These are phyloP conservation scores for Rhynchonycteris naso DNA, from an alignment of 2,797 vertebrate genomes.

Conservation along the genomic window DNA sequence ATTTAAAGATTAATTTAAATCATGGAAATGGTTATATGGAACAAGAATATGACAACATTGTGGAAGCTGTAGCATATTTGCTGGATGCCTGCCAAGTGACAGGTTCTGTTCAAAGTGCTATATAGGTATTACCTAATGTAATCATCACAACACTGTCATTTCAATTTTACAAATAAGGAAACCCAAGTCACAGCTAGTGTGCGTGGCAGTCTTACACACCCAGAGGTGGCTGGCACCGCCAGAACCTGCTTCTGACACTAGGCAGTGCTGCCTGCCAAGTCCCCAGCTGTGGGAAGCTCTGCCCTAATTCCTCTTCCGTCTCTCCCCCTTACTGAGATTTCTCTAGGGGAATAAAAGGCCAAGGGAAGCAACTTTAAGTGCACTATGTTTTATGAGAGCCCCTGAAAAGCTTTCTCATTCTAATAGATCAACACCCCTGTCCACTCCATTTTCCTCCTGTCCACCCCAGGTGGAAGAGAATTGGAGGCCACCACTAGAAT, in stretches of 20 bases:
- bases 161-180: constrained; percentile 28
- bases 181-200: not conserved
- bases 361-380: not conserved
- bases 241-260: not conserved
- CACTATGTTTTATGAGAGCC: not conserved
- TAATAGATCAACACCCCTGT: not conserved
- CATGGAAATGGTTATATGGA: not conserved
- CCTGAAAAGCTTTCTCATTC: not conserved
- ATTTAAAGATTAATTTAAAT: constrained; percentile 12
- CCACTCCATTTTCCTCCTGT: not conserved
- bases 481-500: not conserved
- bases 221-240: not conserved
- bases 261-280: not conserved
- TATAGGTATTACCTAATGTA: not conserved
- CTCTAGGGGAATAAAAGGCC: not conserved
- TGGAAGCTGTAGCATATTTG: not conserved
- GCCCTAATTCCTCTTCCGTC: not conserved
- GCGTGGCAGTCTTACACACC: not conserved
- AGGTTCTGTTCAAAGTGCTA: not conserved
- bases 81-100: not conserved
- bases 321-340: not conserved
- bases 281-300: not conserved
- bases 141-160: not conserved
- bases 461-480: not conserved
- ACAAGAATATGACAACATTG: not conserved